phyloP scores from a whole-genome alignment of 35 echinoderm and acorn worm genomes.

The Acanthaster planci region DNA sequence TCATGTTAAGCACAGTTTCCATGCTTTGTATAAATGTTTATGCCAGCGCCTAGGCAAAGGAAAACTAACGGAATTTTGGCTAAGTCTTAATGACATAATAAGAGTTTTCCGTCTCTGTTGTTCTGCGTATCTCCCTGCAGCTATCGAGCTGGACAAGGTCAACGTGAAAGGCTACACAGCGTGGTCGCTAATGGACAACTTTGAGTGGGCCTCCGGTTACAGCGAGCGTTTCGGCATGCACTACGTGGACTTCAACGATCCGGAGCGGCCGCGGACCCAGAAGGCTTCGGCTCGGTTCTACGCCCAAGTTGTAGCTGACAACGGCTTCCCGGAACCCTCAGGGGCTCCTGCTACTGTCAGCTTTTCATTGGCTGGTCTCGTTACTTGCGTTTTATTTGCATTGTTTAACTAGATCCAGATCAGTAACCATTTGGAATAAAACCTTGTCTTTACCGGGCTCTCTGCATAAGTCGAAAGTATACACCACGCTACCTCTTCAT shows the following conservation, averaged over 20 bases:
- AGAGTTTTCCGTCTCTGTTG: too few species aligned
- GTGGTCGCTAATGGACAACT: slow-evolving; percentile 90
- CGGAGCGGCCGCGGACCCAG: slow-evolving; percentile 30
- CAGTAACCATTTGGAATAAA: too few species aligned
- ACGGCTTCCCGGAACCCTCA: slow-evolving; percentile 52
- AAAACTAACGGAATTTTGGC: too few species aligned
- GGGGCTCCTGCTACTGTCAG: background rate
- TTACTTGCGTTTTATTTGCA: too few species aligned
- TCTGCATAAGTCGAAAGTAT: too few species aligned
- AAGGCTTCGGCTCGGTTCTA: slow-evolving; percentile 61
- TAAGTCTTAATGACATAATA: too few species aligned
- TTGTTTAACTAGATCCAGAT: too few species aligned
- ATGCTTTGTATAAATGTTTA: background rate
- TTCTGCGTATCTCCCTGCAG: slow-evolving; percentile 38
- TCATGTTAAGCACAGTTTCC: background rate
- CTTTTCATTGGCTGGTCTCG: background rate
- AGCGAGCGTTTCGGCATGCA: slow-evolving; percentile 79
- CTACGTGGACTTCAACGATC: slow-evolving; percentile 76
- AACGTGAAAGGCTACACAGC: slow-evolving; percentile 77
- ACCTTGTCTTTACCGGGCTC: too few species aligned
- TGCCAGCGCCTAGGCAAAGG: background rate
- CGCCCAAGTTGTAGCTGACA: slow-evolving; percentile 47
- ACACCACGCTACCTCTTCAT: too few species aligned
- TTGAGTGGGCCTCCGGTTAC: slow-evolving; percentile 75
- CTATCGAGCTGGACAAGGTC: slow-evolving; percentile 63